phyloP scores from a whole-genome alignment of 1,140 invertebrate species.

The Micrasema minimum region DNA sequence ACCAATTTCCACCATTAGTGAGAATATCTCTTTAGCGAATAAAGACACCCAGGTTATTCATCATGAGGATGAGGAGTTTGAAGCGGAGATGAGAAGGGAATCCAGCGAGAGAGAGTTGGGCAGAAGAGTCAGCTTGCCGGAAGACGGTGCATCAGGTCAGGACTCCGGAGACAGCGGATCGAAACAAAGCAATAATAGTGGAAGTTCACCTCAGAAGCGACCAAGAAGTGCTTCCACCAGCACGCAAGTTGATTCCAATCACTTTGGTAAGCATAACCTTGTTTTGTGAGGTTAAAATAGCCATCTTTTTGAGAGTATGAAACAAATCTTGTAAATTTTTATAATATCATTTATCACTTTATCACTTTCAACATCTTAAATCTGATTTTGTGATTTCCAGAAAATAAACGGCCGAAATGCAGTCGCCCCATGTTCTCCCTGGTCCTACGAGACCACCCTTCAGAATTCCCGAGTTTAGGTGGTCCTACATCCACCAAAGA shows the following conservation, averaged over 20 bases:
- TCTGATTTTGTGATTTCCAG: conserved; percentile 50
- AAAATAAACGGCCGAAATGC: conserved; percentile 61
- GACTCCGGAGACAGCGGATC: conserved; percentile 56
- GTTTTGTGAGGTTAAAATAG: background rate
- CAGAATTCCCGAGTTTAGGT: conserved; percentile 98
- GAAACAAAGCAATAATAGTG: conserved; percentile 45
- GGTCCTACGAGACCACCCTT: conserved; percentile 96
- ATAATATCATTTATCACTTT: no score
- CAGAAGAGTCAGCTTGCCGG: conserved; percentile 73
- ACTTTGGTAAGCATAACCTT: conserved; percentile 72
- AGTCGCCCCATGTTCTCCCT: conserved; percentile 91
- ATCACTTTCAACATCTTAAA: no score
- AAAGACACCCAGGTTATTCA: conserved; percentile 56
- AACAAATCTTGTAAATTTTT: no score
- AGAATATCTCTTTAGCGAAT: conserved; percentile 66
- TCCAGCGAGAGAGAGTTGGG: conserved; percentile 62
- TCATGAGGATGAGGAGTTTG: conserved; percentile 56
- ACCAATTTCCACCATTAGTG: conserved; percentile 79
- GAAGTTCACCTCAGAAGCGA: conserved; percentile 70
- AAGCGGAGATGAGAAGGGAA: conserved; percentile 57
- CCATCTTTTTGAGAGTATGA: no score
- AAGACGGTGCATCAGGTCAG: conserved; percentile 68
- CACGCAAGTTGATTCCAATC: conserved; percentile 82
- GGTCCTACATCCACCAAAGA: conserved; percentile 98
- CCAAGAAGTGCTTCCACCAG: conserved; percentile 80